These are phyloP conservation scores for Drosophila setosimentum DNA, from an alignment of 2,888 invertebrate species.

Conservation along the genomic window DNA sequence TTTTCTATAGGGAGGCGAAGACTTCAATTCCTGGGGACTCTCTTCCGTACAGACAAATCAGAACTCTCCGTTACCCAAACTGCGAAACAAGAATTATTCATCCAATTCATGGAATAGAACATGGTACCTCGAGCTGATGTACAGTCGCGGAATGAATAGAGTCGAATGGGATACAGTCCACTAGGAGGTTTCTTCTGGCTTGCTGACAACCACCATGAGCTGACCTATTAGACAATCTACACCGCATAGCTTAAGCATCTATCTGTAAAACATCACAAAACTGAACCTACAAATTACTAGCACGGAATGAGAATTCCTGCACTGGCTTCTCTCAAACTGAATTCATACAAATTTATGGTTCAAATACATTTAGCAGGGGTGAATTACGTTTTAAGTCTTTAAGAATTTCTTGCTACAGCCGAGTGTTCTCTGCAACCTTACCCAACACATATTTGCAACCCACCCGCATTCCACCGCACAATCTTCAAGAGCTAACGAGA, in stretches of 20 bases:
- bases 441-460: not conserved
- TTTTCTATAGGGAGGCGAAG: no score
- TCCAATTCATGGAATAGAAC: no score
- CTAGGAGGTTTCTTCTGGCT: not conserved
- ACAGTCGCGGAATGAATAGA: not conserved
- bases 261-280: not conserved
- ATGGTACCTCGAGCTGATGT: no score
- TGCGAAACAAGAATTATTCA: no score
- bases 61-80: no score
- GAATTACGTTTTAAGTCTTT: not conserved
- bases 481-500: slow-evolving; percentile 37
- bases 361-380: not conserved
- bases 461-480: slow-evolving; percentile 8
- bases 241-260: not conserved
- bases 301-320: not conserved
- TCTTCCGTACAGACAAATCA: not conserved
- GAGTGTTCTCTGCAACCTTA: slow-evolving; percentile 1
- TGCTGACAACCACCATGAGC: not conserved
- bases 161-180: not conserved
- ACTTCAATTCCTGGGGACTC: no score
- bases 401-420: not conserved
- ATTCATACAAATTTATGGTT: not conserved
- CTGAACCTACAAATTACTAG: not conserved
- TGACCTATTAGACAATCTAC: not conserved
- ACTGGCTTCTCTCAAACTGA: not conserved